Conservation (phyloP, 2,113 vertebrate species). For the Forbesichthys agassizii region DNA sequence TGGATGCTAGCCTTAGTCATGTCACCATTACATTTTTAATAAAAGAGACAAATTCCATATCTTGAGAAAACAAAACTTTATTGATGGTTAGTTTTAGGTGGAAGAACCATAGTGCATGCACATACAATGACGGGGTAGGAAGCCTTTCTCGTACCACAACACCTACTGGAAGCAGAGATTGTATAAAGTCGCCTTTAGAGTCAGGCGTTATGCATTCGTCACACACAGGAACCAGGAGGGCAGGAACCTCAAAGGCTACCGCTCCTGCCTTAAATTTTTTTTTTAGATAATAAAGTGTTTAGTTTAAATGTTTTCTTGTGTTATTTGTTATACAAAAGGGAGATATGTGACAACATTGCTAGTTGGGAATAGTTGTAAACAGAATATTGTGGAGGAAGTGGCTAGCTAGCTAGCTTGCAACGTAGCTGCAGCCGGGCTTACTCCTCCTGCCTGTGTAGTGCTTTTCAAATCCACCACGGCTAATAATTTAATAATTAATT, state of each 20-base stretch:
- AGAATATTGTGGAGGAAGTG: slow-evolving; percentile 78
- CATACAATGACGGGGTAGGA: slow-evolving; percentile 93
- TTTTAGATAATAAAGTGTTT: slow-evolving; percentile 41
- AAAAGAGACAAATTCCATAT: slow-evolving; percentile 74
- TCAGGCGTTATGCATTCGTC: slow-evolving; percentile 80
- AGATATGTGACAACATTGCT: slow-evolving; percentile 90
- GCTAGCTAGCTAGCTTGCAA: slow-evolving; percentile 10
- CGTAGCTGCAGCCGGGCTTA: slow-evolving; percentile 18
- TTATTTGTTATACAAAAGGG: slow-evolving; percentile 80
- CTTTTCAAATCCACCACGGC: slow-evolving; percentile 51
- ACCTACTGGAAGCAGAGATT: slow-evolving; percentile 92
- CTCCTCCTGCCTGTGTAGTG: slow-evolving; percentile 53
- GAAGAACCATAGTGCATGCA: slow-evolving; percentile 93
- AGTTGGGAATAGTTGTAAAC: slow-evolving; percentile 93
- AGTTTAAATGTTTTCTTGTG: slow-evolving; percentile 50
- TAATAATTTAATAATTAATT: slow-evolving; percentile 28
- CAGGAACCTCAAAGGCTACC: background rate
- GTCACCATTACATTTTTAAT: slow-evolving; percentile 3
- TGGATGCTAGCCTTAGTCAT: too few relatives aligned
- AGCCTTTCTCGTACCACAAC: slow-evolving; percentile 87
- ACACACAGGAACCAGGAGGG: slow-evolving; percentile 75
- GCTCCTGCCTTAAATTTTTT: slow-evolving; percentile 37
- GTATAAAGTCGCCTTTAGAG: slow-evolving; percentile 83
- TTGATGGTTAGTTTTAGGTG: slow-evolving; percentile 96
- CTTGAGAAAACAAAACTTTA: slow-evolving; percentile 90